Conservation (phyloP, 2,113 vertebrate species). For the Petaurus breviceps region DNA sequence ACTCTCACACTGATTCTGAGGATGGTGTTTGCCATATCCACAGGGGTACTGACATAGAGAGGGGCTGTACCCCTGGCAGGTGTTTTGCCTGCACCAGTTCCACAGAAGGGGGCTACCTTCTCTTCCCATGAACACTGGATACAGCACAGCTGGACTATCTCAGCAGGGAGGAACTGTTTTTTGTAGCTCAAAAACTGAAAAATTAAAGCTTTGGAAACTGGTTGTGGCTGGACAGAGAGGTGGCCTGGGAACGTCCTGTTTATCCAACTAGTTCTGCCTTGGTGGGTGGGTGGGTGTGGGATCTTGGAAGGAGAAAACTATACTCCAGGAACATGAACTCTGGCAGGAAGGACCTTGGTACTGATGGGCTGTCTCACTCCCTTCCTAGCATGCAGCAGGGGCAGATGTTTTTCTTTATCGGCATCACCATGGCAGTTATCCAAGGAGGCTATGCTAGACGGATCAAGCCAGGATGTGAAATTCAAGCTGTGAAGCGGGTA, state of each 20-base stretch:
- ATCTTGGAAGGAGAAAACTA: not conserved
- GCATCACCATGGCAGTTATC: constrained; percentile 94
- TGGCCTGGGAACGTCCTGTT: not conserved
- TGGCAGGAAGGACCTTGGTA: not conserved
- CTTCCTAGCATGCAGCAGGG: constrained; percentile 94
- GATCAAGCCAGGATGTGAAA: constrained; percentile 91
- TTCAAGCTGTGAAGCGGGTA: constrained; percentile 90
- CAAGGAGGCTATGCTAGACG: constrained; percentile 95
- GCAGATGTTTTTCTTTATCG: constrained; percentile 99
- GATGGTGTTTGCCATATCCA: not conserved
- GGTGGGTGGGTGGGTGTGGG: not conserved
- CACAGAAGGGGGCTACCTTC: not conserved
- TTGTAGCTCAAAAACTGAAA: not conserved
- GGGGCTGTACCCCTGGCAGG: not conserved
- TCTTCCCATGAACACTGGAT: not conserved
- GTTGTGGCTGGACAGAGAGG: not conserved
- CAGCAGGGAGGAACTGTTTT: not conserved
- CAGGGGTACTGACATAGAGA: not conserved
- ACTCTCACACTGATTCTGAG: not conserved
- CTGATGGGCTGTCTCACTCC: constrained; percentile 5
- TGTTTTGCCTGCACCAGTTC: not conserved
- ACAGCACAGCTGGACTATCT: not conserved
- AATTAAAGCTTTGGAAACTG: not conserved
- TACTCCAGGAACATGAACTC: not conserved
- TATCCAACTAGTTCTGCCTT: not conserved